Base-by-base conservation (phyloP, 1,140 invertebrate species). In the Drosophila teissieri region DNA sequence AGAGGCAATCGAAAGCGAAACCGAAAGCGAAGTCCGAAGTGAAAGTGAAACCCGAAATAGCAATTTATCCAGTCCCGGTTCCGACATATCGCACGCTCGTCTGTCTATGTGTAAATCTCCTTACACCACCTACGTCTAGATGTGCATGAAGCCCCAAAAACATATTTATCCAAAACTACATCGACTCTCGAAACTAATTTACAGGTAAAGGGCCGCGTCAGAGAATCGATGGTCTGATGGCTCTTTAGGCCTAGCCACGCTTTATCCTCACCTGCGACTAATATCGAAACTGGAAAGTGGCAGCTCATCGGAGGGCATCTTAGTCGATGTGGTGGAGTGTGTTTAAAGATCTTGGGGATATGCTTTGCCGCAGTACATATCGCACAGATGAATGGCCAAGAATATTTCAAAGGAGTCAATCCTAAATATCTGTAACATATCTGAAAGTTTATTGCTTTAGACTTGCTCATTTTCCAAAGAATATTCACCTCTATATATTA, bases 121-220 rank as follows among this genome's bases (percentile, higher is more conserved):
- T 46, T 62, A 69, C 62, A 88, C 74, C 58, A 82, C 74, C 51
- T 78, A 78, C 58, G 68, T 78, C 57, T 78, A 76, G 58, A 76
- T 49, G 44, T 45, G 62, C 44, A 62, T 45, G 22, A n/a, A 62
- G 39, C 48, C 61, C 61, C 15, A 22, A 22, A 22, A 34, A 36
- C 12, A 39, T 34, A 15, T 46, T 24, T 27, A 4, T 40, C 15
- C 11, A 12, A 22, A 22, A 53, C 63, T 37, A 45, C 42, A 63
- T 27, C 17, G 46, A 67, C 57, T 83, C 37, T 70, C 37, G 74
- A 49, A 84, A 89, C 84, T 83, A 80, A 84, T 63, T 84, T 84
- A 89, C 84, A 89, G 84, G 84, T 83, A 56, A 88, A 83, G 19
- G 49, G 79, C 67, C 78, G 81, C 63, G 70, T 89, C 76, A 89